Base-by-base conservation (phyloP, 2,888 invertebrate genomes). In the Cheilosia urbana region DNA sequence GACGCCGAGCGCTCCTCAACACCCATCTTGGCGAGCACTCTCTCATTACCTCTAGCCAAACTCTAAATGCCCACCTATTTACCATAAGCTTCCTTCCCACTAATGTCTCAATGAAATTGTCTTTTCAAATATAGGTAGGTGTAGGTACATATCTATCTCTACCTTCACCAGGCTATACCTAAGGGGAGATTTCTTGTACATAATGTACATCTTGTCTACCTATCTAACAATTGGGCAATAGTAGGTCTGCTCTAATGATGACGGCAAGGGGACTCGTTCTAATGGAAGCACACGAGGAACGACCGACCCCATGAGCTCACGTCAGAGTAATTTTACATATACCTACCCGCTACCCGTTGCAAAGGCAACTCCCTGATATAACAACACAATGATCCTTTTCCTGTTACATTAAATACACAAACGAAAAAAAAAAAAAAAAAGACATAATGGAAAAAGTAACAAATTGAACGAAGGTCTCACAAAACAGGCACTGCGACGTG, bases 351-450 rank as follows among this genome's bases (percentile, higher is more conserved):
- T 49, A 58, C 21, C 21, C 49, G 53, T 76, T 76, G 60, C 58
- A 77, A 68, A 78, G 72, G 66, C 66, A 72, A 77, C 66, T 82
- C 82, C 78, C 72, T 78, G 60, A 62, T 66, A 78, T 68, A 68
- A 75, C 58, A 75, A 79, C 79, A 75, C 68, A 84, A 78, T 79
- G 68, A 79, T 84, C 79, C 79, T 79, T 78, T 83, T 84, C 79
- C 83, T 84, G 79, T 84, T 79, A 75, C 68, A 73, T 78, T 78
- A 30, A 42, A 34, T 27, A 49, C 40, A 51, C 47, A 40, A 45
- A 6, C 27, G 27, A 27, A 27, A 27, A 27, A 60, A 66, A 69
- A 68, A 57, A 30, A 53, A 60, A 72, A 60, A 62, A 40, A 55
- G 73, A 68, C 57, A 69, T 76, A 66, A 80, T 80, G 60, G 34